Conservation (phyloP, 2,113 vertebrate species). For the Chelonoidis abingdonii region DNA sequence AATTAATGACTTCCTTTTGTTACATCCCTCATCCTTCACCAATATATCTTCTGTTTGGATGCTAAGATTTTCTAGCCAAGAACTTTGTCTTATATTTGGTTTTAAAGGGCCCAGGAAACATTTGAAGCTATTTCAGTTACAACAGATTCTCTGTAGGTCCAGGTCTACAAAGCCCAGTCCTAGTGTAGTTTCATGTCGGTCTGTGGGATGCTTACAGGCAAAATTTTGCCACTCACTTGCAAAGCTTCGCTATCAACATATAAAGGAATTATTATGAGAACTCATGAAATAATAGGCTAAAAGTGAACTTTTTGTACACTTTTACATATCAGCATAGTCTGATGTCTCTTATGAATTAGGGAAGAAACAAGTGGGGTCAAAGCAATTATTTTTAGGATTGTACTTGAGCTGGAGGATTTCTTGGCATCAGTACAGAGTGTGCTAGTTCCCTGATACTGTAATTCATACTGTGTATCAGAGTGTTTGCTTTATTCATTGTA, state of each 20-base stretch:
- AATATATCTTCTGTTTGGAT: background rate
- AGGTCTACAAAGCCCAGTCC: background rate
- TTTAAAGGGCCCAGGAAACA: background rate
- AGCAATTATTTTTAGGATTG: background rate
- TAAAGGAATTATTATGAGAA: background rate
- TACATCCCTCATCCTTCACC: background rate
- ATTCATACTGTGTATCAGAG: accelerated
- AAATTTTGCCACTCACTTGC: background rate
- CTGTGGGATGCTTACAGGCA: background rate
- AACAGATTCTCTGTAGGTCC: background rate
- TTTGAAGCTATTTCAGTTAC: background rate
- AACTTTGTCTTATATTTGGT: background rate
- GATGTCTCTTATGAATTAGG: background rate
- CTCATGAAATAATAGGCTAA: background rate
- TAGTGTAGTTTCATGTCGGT: background rate
- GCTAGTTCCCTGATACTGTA: background rate
- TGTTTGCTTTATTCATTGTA: background rate
- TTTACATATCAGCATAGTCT: background rate
- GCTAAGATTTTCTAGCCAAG: background rate
- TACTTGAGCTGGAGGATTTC: background rate
- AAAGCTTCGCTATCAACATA: background rate
- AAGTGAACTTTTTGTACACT: background rate
- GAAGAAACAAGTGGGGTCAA: background rate
- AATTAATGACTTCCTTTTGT: background rate
- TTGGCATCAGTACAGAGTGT: background rate